Conservation (phyloP, 2,888 invertebrate genomes). For the Drosophila emarginata region DNA sequence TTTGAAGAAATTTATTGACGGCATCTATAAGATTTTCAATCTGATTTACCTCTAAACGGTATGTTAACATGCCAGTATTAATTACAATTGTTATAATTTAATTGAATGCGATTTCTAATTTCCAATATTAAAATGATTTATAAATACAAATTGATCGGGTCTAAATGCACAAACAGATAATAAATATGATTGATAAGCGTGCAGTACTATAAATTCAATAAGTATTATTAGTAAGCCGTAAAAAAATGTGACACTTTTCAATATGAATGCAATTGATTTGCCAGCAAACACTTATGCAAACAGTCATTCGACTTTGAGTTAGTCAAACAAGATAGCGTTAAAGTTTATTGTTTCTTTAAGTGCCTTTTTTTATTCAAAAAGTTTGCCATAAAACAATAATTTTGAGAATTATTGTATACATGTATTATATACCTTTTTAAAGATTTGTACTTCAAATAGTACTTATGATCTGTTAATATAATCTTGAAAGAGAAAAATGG, state of each 20-base stretch:
- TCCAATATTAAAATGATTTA: neutral
- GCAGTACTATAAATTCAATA: neutral
- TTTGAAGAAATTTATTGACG: conserved; percentile 18
- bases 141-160: neutral
- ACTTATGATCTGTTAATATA: no score
- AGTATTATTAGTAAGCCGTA: neutral
- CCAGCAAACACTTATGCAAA: neutral
- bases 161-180: neutral
- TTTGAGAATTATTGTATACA: no score
- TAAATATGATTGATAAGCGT: conserved; percentile 21
- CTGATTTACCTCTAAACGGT: neutral
- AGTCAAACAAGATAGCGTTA: no score
- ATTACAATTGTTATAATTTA: neutral
- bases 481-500: no score
- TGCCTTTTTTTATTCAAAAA: no score
- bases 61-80: neutral
- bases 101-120: neutral
- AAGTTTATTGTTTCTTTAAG: no score
- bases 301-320: no score
- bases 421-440: no score
- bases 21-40: conserved; percentile 12
- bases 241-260: conserved; percentile 11
- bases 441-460: no score
- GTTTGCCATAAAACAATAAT: no score
- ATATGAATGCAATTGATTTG: neutral